Evolutionary conservation across 2,113 vertebrate genomes (phyloP).

Genomic region (Syrrhaptes paradoxus): DNA sequence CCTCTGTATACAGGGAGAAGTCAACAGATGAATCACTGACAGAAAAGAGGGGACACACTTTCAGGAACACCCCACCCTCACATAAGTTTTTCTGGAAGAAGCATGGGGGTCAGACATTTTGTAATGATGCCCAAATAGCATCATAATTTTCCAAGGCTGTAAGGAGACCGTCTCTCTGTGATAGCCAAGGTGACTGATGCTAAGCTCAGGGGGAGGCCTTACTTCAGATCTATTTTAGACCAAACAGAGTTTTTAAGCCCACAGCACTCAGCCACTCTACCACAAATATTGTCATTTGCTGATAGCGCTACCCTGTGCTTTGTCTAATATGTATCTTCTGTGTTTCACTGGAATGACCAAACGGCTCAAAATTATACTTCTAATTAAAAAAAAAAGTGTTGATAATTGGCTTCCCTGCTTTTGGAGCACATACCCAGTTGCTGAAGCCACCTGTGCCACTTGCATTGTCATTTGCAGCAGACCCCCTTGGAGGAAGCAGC

Average conservation of each 20-base stretch:
- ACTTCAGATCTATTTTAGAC: not conserved
- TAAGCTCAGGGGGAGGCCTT: not conserved
- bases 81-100: not conserved
- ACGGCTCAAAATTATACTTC: fast-evolving
- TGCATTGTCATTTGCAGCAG: not conserved
- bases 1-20: not conserved
- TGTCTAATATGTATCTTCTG: not conserved
- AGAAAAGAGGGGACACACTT: not conserved
- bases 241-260: not conserved
- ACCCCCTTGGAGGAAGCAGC: not conserved
- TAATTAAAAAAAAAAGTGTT: not conserved
- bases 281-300: not conserved
- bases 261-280: fast-evolving
- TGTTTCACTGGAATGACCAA: not conserved
- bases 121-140: not conserved
- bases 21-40: not conserved
- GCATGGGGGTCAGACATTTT: not conserved
- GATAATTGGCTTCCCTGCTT: not conserved
- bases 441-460: not conserved
- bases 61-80: not conserved
- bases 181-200: not conserved
- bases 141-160: not conserved
- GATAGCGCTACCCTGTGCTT: fast-evolving
- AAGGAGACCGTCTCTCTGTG: not conserved
- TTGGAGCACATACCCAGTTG: fast-evolving